Percentiles rank a stretch among this genome's conserved stretches.
Conservation (phyloP, 2,888 invertebrate species). For the Luperina nickerlii region DNA sequence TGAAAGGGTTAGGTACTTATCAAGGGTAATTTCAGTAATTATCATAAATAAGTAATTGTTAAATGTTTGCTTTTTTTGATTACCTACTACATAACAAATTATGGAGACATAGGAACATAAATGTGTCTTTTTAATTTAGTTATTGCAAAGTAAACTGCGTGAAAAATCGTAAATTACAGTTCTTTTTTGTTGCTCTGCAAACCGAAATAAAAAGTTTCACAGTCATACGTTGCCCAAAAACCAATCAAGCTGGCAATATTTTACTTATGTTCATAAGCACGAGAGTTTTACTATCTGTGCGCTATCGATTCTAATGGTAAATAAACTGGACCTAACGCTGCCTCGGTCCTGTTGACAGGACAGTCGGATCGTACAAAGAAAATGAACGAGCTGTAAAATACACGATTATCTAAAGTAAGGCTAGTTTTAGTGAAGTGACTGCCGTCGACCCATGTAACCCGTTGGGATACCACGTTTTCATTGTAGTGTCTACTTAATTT, state of each 20-base stretch:
- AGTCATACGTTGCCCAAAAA: neutral
- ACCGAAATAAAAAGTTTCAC: neutral
- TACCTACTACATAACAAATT: neutral
- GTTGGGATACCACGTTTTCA: slow-evolving; percentile 31
- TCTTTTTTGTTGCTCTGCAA: neutral
- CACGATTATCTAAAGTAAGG: slow-evolving; percentile 27
- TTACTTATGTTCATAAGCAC: neutral
- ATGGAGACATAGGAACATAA: neutral
- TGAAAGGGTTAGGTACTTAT: slow-evolving; percentile 30
- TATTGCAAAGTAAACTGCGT: neutral
- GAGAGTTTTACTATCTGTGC: neutral
- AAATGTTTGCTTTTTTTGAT: slow-evolving; percentile 3
- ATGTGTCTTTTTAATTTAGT: neutral
- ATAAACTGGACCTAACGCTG: slow-evolving; percentile 7
- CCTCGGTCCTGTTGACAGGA: neutral
- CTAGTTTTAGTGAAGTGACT: slow-evolving; percentile 30
- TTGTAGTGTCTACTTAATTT: slow-evolving; percentile 7
- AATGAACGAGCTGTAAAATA: slow-evolving; percentile 21
- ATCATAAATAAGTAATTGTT: slow-evolving; percentile 18
- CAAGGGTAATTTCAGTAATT: slow-evolving; percentile 35
- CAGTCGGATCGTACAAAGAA: slow-evolving; percentile 1
- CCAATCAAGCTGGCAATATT: neutral
- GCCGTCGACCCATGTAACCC: slow-evolving; percentile 14
- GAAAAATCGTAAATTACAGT: neutral
- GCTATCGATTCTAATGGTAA: slow-evolving; percentile 1